Evolutionary conservation across 1,140 invertebrate genomes (phyloP).

Genomic region (Sweltsa coloradensis): DNA sequence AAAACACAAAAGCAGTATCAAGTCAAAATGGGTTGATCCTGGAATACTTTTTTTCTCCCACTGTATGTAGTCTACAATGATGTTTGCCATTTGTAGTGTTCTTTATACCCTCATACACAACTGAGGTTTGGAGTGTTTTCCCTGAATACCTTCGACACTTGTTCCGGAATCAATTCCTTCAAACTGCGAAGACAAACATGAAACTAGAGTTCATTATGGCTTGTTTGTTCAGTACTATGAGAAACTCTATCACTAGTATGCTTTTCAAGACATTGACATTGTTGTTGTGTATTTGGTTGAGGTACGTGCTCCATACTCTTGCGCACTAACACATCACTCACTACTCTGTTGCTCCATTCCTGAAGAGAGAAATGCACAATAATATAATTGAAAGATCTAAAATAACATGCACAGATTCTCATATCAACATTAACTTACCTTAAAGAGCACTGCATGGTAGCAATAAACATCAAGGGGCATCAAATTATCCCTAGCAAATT

Average conservation of each 20-base stretch:
- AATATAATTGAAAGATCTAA: neutral
- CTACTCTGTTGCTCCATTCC: conserved; percentile 63
- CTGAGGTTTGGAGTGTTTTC: neutral
- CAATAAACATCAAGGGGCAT: conserved; percentile 80
- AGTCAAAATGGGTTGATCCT: too few species aligned
- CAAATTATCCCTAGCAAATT: conserved; percentile 66
- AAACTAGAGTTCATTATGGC: neutral
- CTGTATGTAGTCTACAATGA: too few species aligned
- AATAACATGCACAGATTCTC: neutral
- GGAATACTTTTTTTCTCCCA: too few species aligned
- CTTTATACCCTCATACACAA: too few species aligned
- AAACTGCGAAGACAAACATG: neutral
- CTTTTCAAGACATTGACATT: conserved; percentile 33
- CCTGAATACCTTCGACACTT: neutral
- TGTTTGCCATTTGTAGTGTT: too few species aligned
- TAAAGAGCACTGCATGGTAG: conserved; percentile 71
- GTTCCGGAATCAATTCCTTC: neutral
- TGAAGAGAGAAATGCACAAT: conserved; percentile 26
- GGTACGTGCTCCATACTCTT: conserved; percentile 63
- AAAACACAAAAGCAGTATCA: too few species aligned
- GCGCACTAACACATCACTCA: conserved; percentile 41
- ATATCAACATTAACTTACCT: conserved; percentile 34
- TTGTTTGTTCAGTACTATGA: neutral
- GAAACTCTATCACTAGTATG: neutral
- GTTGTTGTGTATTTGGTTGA: conserved; percentile 34